Conservation (phyloP, 2,888 invertebrate genomes). For the Actias luna region DNA sequence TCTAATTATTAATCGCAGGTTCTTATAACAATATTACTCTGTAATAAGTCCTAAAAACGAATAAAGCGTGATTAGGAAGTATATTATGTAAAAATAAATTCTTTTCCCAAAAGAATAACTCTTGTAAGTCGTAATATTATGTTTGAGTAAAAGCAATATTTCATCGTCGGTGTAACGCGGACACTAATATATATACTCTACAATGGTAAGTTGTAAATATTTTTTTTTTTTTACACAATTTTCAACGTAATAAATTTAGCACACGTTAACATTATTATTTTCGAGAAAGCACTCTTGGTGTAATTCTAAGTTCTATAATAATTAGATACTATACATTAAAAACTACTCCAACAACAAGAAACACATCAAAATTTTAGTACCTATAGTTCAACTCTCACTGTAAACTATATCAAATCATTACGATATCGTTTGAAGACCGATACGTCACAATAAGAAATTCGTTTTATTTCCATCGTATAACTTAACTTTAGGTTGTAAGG, state of each 20-base stretch:
- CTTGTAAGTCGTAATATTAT: constrained; percentile 47
- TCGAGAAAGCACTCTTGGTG: constrained; percentile 74
- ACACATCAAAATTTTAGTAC: constrained; percentile 38
- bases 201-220: constrained; percentile 38
- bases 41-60: background rate
- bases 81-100: constrained; percentile 63
- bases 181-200: constrained; percentile 20
- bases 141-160: constrained; percentile 52
- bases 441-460: constrained; percentile 25
- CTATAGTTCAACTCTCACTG: constrained; percentile 21
- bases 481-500: constrained; percentile 2
- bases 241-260: constrained; percentile 38
- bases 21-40: background rate
- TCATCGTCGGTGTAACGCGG: constrained; percentile 18
- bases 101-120: constrained; percentile 80
- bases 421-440: constrained; percentile 13
- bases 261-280: constrained; percentile 50
- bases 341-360: constrained; percentile 34
- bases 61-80: constrained; percentile 44
- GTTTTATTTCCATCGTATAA: constrained; percentile 12
- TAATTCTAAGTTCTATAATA: constrained; percentile 38
- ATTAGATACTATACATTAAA: constrained; percentile 34
- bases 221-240: constrained; percentile 45
- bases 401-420: constrained; percentile 16
- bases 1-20: too few relatives aligned